These are phyloP conservation scores for Yponomeuta evonymella DNA, from an alignment of 2,888 invertebrate genomes.

Conservation along the genomic window DNA sequence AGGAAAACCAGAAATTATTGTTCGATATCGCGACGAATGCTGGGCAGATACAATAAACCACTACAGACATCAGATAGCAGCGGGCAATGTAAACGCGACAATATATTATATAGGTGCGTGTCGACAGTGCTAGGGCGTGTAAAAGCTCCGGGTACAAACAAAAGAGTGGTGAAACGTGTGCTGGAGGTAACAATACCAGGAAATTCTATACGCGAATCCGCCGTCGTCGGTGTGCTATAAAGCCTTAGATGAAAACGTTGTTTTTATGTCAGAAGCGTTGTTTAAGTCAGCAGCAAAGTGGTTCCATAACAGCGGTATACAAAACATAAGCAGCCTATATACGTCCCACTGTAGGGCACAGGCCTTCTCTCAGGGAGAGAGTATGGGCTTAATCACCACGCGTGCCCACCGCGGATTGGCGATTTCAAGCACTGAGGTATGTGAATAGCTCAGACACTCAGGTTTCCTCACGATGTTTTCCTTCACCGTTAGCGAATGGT, in stretches of 20 bases:
- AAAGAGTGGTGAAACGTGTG: constrained; percentile 40
- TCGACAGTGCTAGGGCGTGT: neutral
- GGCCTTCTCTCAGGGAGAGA: too few relatives aligned
- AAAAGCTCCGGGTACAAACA: constrained; percentile 23
- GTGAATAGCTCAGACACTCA: too few relatives aligned
- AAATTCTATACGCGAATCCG: constrained; percentile 30
- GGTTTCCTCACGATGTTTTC: too few relatives aligned
- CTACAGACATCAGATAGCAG: neutral
- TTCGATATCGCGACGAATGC: constrained; percentile 18
- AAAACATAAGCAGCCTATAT: too few relatives aligned
- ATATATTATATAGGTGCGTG: neutral
- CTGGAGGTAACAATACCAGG: constrained; percentile 40
- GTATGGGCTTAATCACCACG: too few relatives aligned
- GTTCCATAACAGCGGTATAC: too few relatives aligned
- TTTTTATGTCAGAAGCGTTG: neutral
- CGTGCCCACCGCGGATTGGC: too few relatives aligned
- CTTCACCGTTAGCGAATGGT: too few relatives aligned
- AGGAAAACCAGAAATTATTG: constrained; percentile 13
- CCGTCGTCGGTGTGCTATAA: neutral
- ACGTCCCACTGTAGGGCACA: too few relatives aligned
- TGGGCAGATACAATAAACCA: neutral
- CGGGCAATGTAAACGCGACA: neutral
- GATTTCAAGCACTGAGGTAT: too few relatives aligned
- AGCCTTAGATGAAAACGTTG: constrained; percentile 1
- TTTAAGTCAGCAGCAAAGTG: neutral